A percentile compares a stretch with the other conserved stretches of the same genome.
These are phyloP conservation scores for Esox masquinongy DNA, from an alignment of 2,797 vertebrate species.

Conservation along the genomic window DNA sequence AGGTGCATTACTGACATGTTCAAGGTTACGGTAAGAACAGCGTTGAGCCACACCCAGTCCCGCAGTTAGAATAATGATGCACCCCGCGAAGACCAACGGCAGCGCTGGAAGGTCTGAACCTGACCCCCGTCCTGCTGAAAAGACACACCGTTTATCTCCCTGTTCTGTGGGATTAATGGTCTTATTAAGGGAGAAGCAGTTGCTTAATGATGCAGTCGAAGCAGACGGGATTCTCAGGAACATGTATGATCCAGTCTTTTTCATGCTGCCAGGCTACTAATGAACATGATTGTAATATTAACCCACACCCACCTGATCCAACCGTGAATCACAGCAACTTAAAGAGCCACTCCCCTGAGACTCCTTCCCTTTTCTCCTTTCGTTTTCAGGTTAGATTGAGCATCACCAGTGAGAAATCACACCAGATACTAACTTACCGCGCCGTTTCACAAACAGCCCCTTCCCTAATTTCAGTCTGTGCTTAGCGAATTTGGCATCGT, in stretches of 20 bases:
- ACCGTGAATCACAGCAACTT: not conserved
- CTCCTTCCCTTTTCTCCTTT: not conserved
- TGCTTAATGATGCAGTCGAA: not conserved
- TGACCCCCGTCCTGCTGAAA: not conserved
- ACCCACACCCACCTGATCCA: not conserved
- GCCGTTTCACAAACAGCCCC: slow-evolving; percentile 33
- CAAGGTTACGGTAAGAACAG: not conserved
- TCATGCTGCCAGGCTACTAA: not conserved
- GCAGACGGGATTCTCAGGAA: not conserved
- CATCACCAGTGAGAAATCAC: not conserved
- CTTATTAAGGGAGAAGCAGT: not conserved
- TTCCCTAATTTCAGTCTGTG: slow-evolving; percentile 42
- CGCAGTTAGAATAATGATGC: slow-evolving; percentile 1
- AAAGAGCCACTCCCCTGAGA: not conserved
- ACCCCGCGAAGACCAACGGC: not conserved
- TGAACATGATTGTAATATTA: not conserved
- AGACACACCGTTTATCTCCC: not conserved
- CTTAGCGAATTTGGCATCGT: slow-evolving; percentile 28
- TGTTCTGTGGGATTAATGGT: not conserved
- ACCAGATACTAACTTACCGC: slow-evolving; percentile 17
- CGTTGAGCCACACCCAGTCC: not conserved
- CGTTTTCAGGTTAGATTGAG: not conserved
- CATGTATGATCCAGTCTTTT: not conserved
- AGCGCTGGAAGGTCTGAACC: not conserved
- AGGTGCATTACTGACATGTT: slow-evolving; percentile 20